Conservation (phyloP, 30 jellyfish, hydroid and myxozoan species). For the Morbakka virulenta region DNA sequence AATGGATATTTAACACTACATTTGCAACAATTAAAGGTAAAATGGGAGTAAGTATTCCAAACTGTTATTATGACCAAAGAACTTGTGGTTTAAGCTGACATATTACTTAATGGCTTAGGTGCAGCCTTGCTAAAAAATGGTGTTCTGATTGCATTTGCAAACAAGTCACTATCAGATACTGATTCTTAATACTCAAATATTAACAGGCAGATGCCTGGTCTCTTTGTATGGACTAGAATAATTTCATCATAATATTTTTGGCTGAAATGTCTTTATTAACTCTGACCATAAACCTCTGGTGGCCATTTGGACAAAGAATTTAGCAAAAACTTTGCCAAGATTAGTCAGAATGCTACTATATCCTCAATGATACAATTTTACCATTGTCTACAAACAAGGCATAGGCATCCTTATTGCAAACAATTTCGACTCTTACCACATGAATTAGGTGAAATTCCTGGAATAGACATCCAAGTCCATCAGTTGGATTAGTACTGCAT, state of each 20-base stretch:
- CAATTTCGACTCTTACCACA: no score
- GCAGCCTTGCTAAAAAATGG: neutral
- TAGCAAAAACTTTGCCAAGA: constrained; percentile 1
- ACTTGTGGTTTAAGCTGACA: constrained; percentile 4
- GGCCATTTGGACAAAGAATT: neutral
- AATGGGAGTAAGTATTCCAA: no score
- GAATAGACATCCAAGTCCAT: no score
- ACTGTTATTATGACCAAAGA: neutral
- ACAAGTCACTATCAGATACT: constrained; percentile 2
- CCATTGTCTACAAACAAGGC: no score
- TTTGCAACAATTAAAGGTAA: neutral
- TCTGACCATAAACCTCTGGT: constrained; percentile 22
- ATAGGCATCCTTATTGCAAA: no score
- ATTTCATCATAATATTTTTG: neutral
- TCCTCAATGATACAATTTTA: no score
- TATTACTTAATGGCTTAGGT: constrained; percentile 2
- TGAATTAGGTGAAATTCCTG: no score
- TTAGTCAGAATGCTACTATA: no score
- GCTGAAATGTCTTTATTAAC: constrained; percentile 1
- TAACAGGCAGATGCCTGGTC: neutral
- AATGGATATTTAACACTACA: neutral
- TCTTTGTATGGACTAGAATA: neutral
- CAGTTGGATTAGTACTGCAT: no score
- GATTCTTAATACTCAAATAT: constrained; percentile 6
- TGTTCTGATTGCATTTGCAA: constrained; percentile 14